These are phyloP conservation scores for Carcina quercana DNA, from an alignment of 2,888 invertebrate genomes.

Conservation along the genomic window DNA sequence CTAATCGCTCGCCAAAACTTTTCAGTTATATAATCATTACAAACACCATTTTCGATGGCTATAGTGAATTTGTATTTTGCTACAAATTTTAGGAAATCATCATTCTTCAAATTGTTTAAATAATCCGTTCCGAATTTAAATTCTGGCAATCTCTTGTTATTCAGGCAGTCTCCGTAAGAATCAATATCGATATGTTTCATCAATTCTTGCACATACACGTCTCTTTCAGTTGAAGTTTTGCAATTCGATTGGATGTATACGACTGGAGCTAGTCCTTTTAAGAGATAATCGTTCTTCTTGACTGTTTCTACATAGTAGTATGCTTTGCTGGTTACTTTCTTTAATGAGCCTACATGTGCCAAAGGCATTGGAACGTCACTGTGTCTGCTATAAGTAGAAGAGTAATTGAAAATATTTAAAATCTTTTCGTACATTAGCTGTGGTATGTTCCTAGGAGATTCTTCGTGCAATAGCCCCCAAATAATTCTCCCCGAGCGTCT, in stretches of 20 bases:
- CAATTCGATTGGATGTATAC: conserved; percentile 88
- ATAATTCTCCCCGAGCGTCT: conserved; percentile 26
- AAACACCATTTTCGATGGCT: conserved; percentile 88
- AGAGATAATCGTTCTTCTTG: conserved; percentile 65
- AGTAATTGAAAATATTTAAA: conserved; percentile 82
- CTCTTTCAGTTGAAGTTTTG: conserved; percentile 84
- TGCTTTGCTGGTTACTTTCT: conserved; percentile 68
- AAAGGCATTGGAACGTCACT: conserved; percentile 85
- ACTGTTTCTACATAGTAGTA: conserved; percentile 72
- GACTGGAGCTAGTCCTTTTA: conserved; percentile 76
- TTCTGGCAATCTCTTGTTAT: conserved; percentile 81
- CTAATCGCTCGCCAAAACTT: conserved; percentile 89
- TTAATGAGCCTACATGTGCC: conserved; percentile 68
- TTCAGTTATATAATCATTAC: conserved; percentile 90
- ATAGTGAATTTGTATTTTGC: conserved; percentile 87
- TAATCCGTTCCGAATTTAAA: conserved; percentile 79
- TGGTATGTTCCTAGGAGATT: neutral
- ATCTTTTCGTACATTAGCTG: conserved; percentile 74
- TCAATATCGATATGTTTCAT: conserved; percentile 83
- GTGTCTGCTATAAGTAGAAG: conserved; percentile 84
- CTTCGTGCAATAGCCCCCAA: neutral
- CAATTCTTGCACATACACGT: conserved; percentile 80
- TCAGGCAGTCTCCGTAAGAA: conserved; percentile 86
- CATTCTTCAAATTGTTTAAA: conserved; percentile 75
- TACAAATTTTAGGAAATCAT: conserved; percentile 76